A percentile compares a stretch with the other conserved stretches of the same genome.
phyloP scores from a whole-genome alignment of 1,140 invertebrate genomes.

The Araneus ventricosus region DNA sequence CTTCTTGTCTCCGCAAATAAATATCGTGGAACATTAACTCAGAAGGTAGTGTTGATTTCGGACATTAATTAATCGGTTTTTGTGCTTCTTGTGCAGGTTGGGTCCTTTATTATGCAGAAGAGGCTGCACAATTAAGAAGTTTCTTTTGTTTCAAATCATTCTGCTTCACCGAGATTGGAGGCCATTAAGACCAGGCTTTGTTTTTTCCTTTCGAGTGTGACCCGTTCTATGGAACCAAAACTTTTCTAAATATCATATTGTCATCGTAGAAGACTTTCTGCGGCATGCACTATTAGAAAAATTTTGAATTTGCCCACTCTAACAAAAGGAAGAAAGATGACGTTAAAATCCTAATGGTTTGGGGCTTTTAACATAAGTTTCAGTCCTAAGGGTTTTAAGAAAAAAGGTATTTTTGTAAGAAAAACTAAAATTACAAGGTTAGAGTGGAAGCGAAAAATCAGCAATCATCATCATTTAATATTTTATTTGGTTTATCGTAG shows the following conservation, averaged over 20 bases:
- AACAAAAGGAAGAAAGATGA: too few relatives aligned
- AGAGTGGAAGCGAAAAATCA: too few relatives aligned
- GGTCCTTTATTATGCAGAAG: conserved; percentile 11
- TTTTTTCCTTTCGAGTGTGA: neutral
- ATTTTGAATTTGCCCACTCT: too few relatives aligned
- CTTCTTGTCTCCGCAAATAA: neutral
- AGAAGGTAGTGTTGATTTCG: conserved; percentile 40
- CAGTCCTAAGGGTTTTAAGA: too few relatives aligned
- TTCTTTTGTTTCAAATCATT: conserved; percentile 9
- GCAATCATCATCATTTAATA: too few relatives aligned
- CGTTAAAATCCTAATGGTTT: too few relatives aligned
- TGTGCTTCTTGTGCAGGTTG: conserved; percentile 15
- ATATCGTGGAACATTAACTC: conserved; percentile 39
- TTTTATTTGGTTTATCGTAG: too few relatives aligned
- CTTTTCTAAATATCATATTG: neutral
- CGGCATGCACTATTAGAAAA: too few relatives aligned
- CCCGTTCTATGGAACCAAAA: neutral
- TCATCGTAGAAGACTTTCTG: too few relatives aligned
- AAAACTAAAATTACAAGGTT: too few relatives aligned
- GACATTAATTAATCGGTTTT: conserved; percentile 54
- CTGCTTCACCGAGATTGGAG: neutral
- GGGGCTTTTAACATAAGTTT: too few relatives aligned
- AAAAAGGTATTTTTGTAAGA: too few relatives aligned
- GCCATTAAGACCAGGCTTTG: neutral
- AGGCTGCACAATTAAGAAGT: conserved; percentile 28